These are phyloP conservation scores for Scolopax mira DNA, from an alignment of 2,113 vertebrate genomes.

Conservation along the genomic window DNA sequence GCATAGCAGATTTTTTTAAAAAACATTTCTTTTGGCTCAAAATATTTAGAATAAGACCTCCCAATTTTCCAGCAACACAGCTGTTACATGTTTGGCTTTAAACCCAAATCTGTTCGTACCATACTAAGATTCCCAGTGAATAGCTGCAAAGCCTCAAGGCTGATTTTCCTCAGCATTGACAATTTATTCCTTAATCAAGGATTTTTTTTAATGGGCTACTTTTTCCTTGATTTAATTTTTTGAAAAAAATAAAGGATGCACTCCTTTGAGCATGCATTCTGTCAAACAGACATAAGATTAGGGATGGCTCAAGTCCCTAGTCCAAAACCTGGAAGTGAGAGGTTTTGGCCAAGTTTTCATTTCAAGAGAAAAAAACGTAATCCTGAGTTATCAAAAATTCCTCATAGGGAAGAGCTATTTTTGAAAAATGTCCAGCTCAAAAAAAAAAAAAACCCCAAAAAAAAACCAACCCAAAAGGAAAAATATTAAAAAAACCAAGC, in stretches of 20 bases:
- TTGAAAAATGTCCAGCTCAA: background rate
- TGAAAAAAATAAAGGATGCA: background rate
- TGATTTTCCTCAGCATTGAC: background rate
- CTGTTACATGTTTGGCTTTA: constrained; percentile 43
- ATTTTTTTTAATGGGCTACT: background rate
- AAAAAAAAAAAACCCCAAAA: background rate
- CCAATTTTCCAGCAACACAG: constrained; percentile 29
- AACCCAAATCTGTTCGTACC: constrained; percentile 3
- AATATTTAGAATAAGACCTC: constrained; percentile 30
- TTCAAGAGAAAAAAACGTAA: background rate
- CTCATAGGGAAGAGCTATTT: background rate
- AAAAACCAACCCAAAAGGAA: background rate
- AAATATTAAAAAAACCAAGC: background rate
- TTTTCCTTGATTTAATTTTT: background rate
- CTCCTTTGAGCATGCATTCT: background rate
- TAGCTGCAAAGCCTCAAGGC: background rate
- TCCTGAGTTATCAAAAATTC: background rate
- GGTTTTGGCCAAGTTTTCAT: background rate
- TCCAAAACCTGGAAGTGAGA: background rate
- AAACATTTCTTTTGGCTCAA: constrained; percentile 27
- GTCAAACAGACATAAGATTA: background rate
- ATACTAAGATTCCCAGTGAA: background rate
- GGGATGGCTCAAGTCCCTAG: background rate
- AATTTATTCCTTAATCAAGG: background rate
- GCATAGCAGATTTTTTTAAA: background rate